Evolutionary conservation across 1,140 invertebrate genomes (phyloP), one percentile per base, ranked within the genome.

Genomic region (Sarcophaga bullata): DNA sequence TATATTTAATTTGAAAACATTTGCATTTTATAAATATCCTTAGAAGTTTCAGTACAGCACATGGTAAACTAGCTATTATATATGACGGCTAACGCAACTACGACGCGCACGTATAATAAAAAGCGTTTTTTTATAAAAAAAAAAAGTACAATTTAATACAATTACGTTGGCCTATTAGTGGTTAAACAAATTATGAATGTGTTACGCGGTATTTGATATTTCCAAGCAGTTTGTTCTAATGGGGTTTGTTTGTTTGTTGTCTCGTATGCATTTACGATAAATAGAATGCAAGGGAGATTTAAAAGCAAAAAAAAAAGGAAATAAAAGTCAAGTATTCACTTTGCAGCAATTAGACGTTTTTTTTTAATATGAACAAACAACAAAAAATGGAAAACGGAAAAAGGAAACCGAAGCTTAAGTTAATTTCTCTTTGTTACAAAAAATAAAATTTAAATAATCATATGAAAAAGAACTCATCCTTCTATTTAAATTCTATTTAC

Each of bases 101-200:
- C 25, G 25, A 37, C 25, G 25, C 25, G 25, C 25, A 37, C 25
- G 25, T 37, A 37, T 2, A 37, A 37, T 37, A 37, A 37, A 37
- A 37, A 37, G 25, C 25, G 25, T 37, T 37, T 37, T 1, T 37
- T 37, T 37, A 37, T 1, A 37, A 37, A 37, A 37, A 37, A 7
- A 58, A n/a, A 13, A 58, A 58, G 15, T 58, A 58, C 25, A 58
- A 58, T n/a, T 58, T 58, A 58, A 58, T 58, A 58, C 54, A 58
- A 58, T 58, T 58, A 58, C n/a, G 54, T 58, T 58, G 54, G 54
- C n/a, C 54, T 58, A 58, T 58, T 58, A 58, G 54, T 58, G 54
- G 54, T 58, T 58, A 58, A 58, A 58, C 54, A 58, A 58, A 58
- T 58, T 58, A 58, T 58, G n/a, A 58, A 58, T 58, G 13, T 58